These are phyloP conservation scores for Macquaria australasica DNA, from an alignment of 2,113 vertebrate species.

Conservation along the genomic window DNA sequence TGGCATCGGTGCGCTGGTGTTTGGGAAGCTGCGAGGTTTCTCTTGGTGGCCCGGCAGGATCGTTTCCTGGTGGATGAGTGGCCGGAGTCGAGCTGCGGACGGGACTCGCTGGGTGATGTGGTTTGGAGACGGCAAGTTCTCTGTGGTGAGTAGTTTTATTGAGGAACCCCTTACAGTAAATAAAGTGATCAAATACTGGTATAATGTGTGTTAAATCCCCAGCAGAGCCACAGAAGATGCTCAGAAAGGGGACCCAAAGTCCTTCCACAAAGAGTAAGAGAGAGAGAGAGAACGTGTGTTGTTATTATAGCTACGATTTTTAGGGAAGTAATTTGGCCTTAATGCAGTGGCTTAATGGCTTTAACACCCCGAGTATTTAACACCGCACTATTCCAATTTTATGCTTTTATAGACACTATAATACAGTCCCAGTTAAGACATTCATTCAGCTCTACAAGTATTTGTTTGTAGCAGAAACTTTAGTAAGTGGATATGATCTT, in stretches of 20 bases:
- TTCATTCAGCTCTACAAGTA: neutral
- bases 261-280: neutral
- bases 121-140: conserved; percentile 98
- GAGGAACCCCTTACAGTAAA: neutral
- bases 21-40: conserved; percentile 96
- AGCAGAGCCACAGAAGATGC: neutral
- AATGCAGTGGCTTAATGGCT: neutral
- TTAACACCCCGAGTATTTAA: neutral
- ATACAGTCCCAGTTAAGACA: neutral
- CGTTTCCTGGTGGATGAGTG: conserved; percentile 99
- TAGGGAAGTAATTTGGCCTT: conserved; percentile 1
- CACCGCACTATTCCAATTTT: neutral
- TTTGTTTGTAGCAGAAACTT: neutral
- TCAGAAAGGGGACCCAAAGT: neutral
- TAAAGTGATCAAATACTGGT: neutral
- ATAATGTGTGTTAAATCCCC: neutral
- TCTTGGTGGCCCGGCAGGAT: conserved; percentile 99
- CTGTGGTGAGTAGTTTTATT: conserved; percentile 87
- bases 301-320: neutral
- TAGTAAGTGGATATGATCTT: neutral
- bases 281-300: neutral
- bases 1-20: conserved; percentile 93
- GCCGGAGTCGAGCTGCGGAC: conserved; percentile 93
- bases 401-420: neutral
- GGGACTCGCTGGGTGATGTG: conserved; percentile 99